Evolutionary conservation across 2,888 invertebrate species (phyloP), one percentile per base, ranked within the genome.

Genomic region (Tipula confusa): DNA sequence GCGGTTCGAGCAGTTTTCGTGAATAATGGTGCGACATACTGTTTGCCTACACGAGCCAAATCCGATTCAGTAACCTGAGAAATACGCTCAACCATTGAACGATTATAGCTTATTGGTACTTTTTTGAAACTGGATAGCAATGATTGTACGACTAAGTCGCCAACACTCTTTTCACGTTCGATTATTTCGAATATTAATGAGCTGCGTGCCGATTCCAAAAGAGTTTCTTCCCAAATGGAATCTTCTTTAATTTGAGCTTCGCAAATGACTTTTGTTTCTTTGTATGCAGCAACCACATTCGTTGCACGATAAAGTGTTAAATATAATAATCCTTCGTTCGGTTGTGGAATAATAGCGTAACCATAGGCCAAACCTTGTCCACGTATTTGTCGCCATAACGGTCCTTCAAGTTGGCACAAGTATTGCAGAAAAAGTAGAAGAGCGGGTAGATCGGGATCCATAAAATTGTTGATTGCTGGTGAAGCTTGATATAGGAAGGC

Each of bases 121-220:
- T 92, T 91, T 85, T 93, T 92, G 87, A 95, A 92, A 87, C 94
- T 94, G 83, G 93, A 93, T 83, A 93, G 88, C n/a, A 97, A 90
- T 0, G 96, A 95, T 86, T 94, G 92, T 38, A 89, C 88, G 29
- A 95, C 94, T 28, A 95, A 92, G 86, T 93, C 93, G 0, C 94
- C 93, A 11, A 96, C 93, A 84, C 94, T 95, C 87, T 95, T 94
- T 88, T 96, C 96, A 85, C 93, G 91, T 86, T 95, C 94, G 84
- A 97, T 95, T 83, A 96, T 93, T 87, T 96, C 95, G 89, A 95
- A 98, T 85, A 97, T 93, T n/a, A 96, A 91, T 15, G 96, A 96
- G 87, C 96, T 95, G 87, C 93, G 94, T 0, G 97, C 97, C 0
- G 96, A 95, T 86, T 95, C 95, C 86, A 97, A 92, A 84, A 97